phyloP scores from a whole-genome alignment of 2,797 vertebrate genomes.

The Chromis chromis region DNA sequence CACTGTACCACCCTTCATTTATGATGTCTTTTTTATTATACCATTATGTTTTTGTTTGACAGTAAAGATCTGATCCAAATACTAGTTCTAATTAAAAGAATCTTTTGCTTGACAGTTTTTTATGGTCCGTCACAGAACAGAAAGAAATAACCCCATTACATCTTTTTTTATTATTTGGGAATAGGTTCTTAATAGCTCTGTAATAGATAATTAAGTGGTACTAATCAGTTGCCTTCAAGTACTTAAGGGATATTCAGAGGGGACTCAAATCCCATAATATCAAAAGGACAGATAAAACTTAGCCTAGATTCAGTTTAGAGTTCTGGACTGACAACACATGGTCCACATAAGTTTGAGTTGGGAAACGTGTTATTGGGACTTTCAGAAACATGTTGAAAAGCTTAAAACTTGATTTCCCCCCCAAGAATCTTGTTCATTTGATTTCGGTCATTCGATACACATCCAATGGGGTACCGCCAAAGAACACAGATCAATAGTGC shows the following conservation, averaged over 20 bases:
- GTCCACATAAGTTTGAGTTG: conserved; percentile 33
- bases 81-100: conserved; percentile 20
- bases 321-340: conserved; percentile 26
- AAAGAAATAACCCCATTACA: conserved; percentile 47
- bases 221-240: conserved; percentile 66
- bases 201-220: conserved; percentile 72
- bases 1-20: not conserved
- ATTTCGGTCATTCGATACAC: conserved; percentile 71
- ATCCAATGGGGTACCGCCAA: conserved; percentile 63
- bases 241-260: conserved; percentile 63
- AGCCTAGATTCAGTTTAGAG: conserved; percentile 59
- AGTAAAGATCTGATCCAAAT: conserved; percentile 18
- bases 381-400: conserved; percentile 33
- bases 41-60: not conserved
- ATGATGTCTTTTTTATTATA: not conserved
- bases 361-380: conserved; percentile 17
- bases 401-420: conserved; percentile 22
- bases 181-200: conserved; percentile 63
- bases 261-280: conserved; percentile 60
- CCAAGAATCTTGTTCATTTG: conserved; percentile 48
- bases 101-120: conserved; percentile 5
- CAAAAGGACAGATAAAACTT: conserved; percentile 52
- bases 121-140: conserved; percentile 40
- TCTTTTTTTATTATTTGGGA: conserved; percentile 43
- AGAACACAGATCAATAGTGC: conserved; percentile 78